These are phyloP conservation scores for Lasioglossum pauxillum DNA, from an alignment of 2,888 invertebrate genomes.

Conservation along the genomic window DNA sequence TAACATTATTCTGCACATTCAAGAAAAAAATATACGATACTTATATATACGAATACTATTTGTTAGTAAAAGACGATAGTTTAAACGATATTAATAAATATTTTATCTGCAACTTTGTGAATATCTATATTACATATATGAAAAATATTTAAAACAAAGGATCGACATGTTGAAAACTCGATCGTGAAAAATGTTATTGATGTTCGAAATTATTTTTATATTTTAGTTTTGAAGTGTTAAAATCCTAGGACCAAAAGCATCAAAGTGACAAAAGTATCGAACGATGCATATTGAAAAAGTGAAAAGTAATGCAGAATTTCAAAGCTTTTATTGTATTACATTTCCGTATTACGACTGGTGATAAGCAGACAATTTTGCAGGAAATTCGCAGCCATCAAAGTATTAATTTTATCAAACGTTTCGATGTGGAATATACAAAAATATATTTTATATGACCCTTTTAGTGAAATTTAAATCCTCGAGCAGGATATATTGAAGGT, in stretches of 20 bases:
- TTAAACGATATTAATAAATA: neutral
- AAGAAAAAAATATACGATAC: neutral
- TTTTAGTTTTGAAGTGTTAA: neutral
- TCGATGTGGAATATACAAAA: neutral
- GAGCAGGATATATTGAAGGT: neutral
- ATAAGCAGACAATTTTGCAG: neutral
- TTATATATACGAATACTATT: neutral
- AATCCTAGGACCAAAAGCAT: neutral
- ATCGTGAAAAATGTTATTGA: neutral
- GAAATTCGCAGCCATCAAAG: neutral
- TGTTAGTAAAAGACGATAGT: neutral
- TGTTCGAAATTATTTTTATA: neutral
- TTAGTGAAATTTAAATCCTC: constrained; percentile 20
- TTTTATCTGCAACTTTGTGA: neutral
- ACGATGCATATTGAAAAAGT: neutral
- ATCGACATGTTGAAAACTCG: neutral
- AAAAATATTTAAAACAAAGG: neutral
- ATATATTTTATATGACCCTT: constrained; percentile 14
- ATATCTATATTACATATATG: neutral
- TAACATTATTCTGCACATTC: neutral
- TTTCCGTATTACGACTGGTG: neutral
- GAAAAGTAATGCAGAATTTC: neutral
- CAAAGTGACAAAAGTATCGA: neutral
- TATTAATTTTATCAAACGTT: constrained; percentile 13
- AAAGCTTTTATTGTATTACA: constrained; percentile 16